Evolutionary conservation across 2,888 invertebrate genomes (phyloP).

Genomic region (Cybosia mesomella): DNA sequence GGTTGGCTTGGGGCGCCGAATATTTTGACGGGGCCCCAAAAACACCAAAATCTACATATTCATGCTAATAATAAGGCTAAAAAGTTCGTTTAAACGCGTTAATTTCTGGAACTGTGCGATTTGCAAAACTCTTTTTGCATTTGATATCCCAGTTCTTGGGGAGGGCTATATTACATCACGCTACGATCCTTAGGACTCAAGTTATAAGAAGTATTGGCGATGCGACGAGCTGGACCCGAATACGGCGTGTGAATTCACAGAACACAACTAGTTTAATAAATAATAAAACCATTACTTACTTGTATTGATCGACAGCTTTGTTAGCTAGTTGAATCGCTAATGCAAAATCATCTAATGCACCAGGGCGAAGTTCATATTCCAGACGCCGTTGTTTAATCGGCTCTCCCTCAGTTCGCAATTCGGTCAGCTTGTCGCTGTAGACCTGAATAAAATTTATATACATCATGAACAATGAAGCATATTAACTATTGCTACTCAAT

Average conservation of each 20-base stretch:
- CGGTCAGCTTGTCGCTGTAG: constrained; percentile 88
- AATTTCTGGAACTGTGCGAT: too few species aligned
- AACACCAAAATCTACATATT: background rate
- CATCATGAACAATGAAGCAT: background rate
- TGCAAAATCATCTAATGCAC: constrained; percentile 93
- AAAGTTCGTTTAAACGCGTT: too few species aligned
- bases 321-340: constrained; percentile 92
- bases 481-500: background rate
- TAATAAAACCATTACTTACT: constrained; percentile 65
- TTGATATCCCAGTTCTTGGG: too few species aligned
- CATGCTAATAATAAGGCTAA: too few species aligned
- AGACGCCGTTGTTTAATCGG: constrained; percentile 94
- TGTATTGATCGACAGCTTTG: constrained; percentile 92
- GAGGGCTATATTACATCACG: too few species aligned
- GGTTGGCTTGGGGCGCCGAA: too few species aligned
- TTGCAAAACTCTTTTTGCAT: too few species aligned
- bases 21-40: background rate
- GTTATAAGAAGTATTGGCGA: too few species aligned
- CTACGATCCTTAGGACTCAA: too few species aligned
- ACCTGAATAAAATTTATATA: constrained; percentile 64
- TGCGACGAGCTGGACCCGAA: too few species aligned
- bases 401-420: constrained; percentile 92
- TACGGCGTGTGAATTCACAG: background rate
- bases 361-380: constrained; percentile 93
- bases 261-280: background rate